Evolutionary conservation across 2,797 vertebrate species (phyloP), one percentile per base, ranked within the genome.

Genomic region (Squalus acanthias): DNA sequence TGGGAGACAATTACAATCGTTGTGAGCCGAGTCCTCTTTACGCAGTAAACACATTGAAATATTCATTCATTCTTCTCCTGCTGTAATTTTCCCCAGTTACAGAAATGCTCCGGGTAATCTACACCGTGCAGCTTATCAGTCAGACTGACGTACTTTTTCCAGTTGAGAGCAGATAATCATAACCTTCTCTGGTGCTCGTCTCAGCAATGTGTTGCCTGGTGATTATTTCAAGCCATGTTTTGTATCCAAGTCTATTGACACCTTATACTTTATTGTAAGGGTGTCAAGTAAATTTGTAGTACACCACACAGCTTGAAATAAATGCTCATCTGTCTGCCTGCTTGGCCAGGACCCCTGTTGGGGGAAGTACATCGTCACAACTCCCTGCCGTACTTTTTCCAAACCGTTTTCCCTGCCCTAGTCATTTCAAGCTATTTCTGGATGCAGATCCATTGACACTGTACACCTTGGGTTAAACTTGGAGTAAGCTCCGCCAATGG

Each of bases 281-380:
- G 79, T 85, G 79, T 85, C 79, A 85, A 85, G 82, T 74, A 74
- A 74, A 74, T 85, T 85, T 85, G 82, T 46, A 85, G 50, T 85
- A 50, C 82, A 85, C 20, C 82, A 85, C 17, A 85, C 82, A 85
- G 82, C 46, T 50, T 85, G 82, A 50, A 85, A 85, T 50, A 85
- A 85, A 85, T 85, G 46, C 39, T 85, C 6, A 50, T 76, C 74
- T 76, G 33, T 17, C 65, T 67, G 74, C 33, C 82, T 85, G 82
- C 7, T 39, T 85, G 20, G 39, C 39, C 79, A 85, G 7, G 46
- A 50, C 17, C 17, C 39, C 50, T 6, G 39, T 50, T 50, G 82
- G 82, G 20, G 22, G 39, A 22, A 46, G 7, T 50, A 85, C 39
- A 85, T 6, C 20, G 20, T 85, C 82, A 85, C 82, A 85, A 50